Conservation (phyloP, 2,888 invertebrate species). For the Stenoptilia bipunctidactyla region DNA sequence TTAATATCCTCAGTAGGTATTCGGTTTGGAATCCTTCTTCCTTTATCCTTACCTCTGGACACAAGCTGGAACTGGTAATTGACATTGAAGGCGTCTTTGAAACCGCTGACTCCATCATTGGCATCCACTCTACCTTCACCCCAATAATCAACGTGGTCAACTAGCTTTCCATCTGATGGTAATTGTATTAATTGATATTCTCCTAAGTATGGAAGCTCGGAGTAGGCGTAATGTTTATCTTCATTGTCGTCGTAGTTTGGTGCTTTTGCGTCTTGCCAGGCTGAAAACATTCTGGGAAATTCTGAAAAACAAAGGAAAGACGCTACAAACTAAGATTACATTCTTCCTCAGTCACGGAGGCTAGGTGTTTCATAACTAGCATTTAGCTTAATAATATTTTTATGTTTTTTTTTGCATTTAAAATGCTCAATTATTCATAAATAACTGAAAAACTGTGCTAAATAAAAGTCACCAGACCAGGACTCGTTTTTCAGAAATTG, state of each 20-base stretch:
- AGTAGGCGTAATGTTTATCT: slow-evolving; percentile 28
- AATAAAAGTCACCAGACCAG: no score
- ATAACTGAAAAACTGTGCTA: no score
- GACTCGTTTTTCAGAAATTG: no score
- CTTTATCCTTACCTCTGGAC: slow-evolving; percentile 26
- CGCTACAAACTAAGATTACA: no score
- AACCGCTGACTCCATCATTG: slow-evolving; percentile 22
- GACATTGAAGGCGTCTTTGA: slow-evolving; percentile 28
- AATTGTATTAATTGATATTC: slow-evolving; percentile 27
- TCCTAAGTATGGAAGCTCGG: slow-evolving; percentile 32
- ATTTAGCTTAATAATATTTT: no score
- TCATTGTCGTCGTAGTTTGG: slow-evolving; percentile 27
- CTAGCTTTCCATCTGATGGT: slow-evolving; percentile 17
- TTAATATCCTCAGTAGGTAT: slow-evolving; percentile 26
- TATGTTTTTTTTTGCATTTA: no score
- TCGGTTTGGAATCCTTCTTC: slow-evolving; percentile 32
- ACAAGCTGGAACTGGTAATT: slow-evolving; percentile 30
- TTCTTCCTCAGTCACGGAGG: no score
- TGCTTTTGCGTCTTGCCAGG: slow-evolving; percentile 13
- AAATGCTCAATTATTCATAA: no score
- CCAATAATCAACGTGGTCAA: slow-evolving; percentile 36
- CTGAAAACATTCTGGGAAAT: no score
- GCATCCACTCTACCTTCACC: slow-evolving; percentile 27
- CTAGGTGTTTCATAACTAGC: no score
- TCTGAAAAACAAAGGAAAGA: no score